phyloP scores from a whole-genome alignment of 2,888 invertebrate species.

The Maniola hyperantus region DNA sequence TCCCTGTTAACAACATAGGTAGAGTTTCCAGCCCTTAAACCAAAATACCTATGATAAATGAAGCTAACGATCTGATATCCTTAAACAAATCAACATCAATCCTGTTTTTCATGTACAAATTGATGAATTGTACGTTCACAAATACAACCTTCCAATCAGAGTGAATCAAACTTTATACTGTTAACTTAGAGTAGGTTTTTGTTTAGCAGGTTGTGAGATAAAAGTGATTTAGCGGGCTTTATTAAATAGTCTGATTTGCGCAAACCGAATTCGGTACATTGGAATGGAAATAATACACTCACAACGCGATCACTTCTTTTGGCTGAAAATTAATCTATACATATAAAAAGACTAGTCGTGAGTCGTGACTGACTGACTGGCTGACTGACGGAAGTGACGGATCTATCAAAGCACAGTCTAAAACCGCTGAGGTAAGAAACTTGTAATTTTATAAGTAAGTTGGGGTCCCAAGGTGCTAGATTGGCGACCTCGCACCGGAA shows the following conservation, averaged over 20 bases:
- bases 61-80: slow-evolving; percentile 25
- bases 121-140: slow-evolving; percentile 23
- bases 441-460: too few species aligned
- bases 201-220: slow-evolving; percentile 2
- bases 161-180: background rate
- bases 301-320: slow-evolving; percentile 44
- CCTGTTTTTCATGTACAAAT: slow-evolving; percentile 15
- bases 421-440: too few species aligned
- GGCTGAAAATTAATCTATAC: slow-evolving; percentile 22
- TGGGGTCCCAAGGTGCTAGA: too few species aligned
- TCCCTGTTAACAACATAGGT: too few species aligned
- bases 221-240: slow-evolving; percentile 43
- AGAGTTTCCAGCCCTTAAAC: too few species aligned
- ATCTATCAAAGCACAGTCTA: too few species aligned
- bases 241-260: slow-evolving; percentile 60
- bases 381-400: too few species aligned
- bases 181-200: background rate
- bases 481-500: too few species aligned
- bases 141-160: background rate
- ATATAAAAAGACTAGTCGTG: too few species aligned
- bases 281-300: slow-evolving; percentile 52
- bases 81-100: slow-evolving; percentile 24
- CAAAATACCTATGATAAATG: slow-evolving; percentile 11
- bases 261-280: slow-evolving; percentile 58
- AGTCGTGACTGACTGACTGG: too few species aligned